phyloP scores from a whole-genome alignment of 2,888 invertebrate species.

The Cheilosia soror region DNA sequence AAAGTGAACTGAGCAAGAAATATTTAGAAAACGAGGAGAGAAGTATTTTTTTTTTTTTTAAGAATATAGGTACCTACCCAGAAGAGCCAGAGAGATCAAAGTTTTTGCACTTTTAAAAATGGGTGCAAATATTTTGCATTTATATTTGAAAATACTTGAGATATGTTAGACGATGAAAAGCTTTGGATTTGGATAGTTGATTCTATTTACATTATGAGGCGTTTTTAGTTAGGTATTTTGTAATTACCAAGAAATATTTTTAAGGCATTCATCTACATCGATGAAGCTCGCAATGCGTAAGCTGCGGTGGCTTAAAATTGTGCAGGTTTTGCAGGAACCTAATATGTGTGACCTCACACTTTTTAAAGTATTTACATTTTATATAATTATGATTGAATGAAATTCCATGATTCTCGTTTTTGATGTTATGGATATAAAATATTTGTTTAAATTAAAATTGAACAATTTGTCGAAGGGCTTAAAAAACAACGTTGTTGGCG shows the following conservation, averaged over 20 bases:
- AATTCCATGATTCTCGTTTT: neutral
- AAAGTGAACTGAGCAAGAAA: constrained; percentile 46
- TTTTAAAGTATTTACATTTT: too few relatives aligned
- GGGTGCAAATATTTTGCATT: neutral
- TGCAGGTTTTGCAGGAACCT: too few relatives aligned
- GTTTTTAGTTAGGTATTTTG: too few relatives aligned
- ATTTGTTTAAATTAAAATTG: too few relatives aligned
- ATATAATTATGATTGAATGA: neutral
- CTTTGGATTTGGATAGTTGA: neutral
- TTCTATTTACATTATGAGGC: too few relatives aligned
- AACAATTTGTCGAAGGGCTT: too few relatives aligned
- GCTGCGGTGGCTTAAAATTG: too few relatives aligned
- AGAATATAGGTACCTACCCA: neutral
- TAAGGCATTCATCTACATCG: too few relatives aligned
- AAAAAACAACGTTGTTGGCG: too few relatives aligned
- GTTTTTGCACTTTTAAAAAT: neutral
- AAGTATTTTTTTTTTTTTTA: neutral
- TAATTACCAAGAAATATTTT: too few relatives aligned
- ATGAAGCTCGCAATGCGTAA: too few relatives aligned
- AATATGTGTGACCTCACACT: too few relatives aligned
- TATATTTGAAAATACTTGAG: neutral
- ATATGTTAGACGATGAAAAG: neutral
- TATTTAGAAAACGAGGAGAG: constrained; percentile 16
- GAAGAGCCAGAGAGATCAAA: neutral
- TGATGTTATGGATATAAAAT: neutral